Evolutionary conservation across 2,113 vertebrate genomes (phyloP), one percentile per base, ranked within the genome.

Genomic region (Hippocampus barbouri): DNA sequence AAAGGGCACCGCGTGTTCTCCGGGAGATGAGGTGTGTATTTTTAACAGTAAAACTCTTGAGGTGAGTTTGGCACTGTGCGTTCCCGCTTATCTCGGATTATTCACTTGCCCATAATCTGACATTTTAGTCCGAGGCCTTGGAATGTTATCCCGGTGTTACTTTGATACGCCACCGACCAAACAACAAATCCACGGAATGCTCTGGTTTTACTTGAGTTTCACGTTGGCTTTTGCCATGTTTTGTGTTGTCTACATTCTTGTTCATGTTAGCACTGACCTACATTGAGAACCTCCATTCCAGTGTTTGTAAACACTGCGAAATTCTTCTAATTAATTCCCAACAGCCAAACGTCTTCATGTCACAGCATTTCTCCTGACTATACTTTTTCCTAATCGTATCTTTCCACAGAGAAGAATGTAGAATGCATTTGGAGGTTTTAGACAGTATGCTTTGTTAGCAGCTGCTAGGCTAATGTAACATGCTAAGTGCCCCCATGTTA

Each of bases 51-150:
- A 56, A 68, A 69, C 79, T 78, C 70, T 6, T 6, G 82, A 76
- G 74, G 74, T 72, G 82, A 83, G 75, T 83, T 80, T 5, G 9
- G 72, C 71, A 74, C 79, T 80, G 82, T 85, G 87, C 81, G 80
- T 82, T 88, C 84, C 87, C 79, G 77, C 86, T 82, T 84, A 86
- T 57, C 74, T 85, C 72, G 85, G 89, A 89, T 89, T 85, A 89
- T 81, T 85, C 84, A 68, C 71, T 72, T 73, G 78, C 79, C 70
- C 81, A 72, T 76, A 81, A 83, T 57, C 68, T 84, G 89, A 90
- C 84, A 87, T 88, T 87, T 85, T 77, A 79, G 81, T 86, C 73
- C 79, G 83, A 72, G 81, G 72, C 66, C 83, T 76, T 70, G 76
- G 71, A 80, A 77, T 78, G 83, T 90, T 80, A 87, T 87, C 81